Percentiles rank a stretch among this genome's conserved stretches.
Evolutionary conservation across 1,140 invertebrate genomes (phyloP).

Genomic region (Teleogryllus occipitalis): DNA sequence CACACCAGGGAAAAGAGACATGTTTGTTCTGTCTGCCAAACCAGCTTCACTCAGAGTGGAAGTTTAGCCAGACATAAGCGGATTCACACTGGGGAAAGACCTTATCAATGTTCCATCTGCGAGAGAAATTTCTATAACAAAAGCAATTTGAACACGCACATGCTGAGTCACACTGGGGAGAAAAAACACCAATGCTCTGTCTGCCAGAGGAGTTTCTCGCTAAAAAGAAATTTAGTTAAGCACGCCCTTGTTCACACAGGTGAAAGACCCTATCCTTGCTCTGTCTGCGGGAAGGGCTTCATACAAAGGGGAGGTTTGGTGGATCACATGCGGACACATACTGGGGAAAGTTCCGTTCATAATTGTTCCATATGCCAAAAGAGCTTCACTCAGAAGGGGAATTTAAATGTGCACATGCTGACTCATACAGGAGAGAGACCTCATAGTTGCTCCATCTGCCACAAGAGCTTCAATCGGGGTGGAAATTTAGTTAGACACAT

Average conservation of each 20-base stretch:
- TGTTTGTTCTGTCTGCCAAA: constrained; percentile 7
- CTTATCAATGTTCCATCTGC: constrained; percentile 10
- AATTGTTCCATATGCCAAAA: constrained; percentile 15
- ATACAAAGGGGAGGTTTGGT: background rate
- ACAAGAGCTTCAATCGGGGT: constrained; percentile 47
- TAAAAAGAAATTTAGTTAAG: background rate
- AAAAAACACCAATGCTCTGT: constrained; percentile 15
- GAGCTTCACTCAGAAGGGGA: constrained; percentile 1
- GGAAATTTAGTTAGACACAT: constrained; percentile 43
- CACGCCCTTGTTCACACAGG: constrained; percentile 17
- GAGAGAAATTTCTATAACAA: constrained; percentile 9
- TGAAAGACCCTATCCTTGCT: constrained; percentile 10
- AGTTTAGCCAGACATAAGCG: background rate
- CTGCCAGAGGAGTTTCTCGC: constrained; percentile 3
- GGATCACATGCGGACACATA: constrained; percentile 8
- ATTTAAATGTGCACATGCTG: constrained; percentile 24
- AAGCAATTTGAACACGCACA: background rate
- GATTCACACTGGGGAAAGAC: constrained; percentile 15
- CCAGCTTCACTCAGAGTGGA: background rate
- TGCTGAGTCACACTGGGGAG: constrained; percentile 10
- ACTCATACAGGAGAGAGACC: constrained; percentile 55
- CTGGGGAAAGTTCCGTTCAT: constrained; percentile 11
- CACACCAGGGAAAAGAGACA: background rate
- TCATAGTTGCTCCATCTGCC: constrained; percentile 54
- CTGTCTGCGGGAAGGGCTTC: background rate